Evolutionary conservation across 2,888 invertebrate genomes (phyloP).

Genomic region (Hydraecia micacea): DNA sequence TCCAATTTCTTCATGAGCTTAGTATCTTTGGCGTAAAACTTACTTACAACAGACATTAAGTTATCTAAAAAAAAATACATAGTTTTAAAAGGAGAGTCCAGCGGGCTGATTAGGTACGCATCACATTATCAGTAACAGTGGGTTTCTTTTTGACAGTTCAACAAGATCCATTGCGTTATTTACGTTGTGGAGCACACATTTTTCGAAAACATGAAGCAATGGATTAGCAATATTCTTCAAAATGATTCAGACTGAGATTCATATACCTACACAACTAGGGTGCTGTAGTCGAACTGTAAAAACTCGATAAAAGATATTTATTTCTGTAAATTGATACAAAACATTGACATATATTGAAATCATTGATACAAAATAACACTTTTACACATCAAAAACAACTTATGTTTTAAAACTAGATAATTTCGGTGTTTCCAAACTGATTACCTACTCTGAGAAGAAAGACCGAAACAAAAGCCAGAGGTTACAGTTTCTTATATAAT

Average conservation of each 20-base stretch:
- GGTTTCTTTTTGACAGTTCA: neutral
- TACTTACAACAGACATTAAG: slow-evolving; percentile 79
- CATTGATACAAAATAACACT: neutral
- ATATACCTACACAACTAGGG: neutral
- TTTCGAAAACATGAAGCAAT: neutral
- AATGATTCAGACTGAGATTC: neutral
- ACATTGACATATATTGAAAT: too few species aligned
- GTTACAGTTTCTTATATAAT: too few species aligned
- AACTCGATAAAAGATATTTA: neutral
- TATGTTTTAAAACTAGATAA: neutral
- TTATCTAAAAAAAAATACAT: slow-evolving; percentile 72
- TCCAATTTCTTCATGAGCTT: slow-evolving; percentile 85
- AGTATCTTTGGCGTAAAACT: slow-evolving; percentile 85
- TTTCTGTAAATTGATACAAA: neutral
- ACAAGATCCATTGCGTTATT: neutral
- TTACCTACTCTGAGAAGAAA: neutral
- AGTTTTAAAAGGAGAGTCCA: too few species aligned
- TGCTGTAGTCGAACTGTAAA: neutral
- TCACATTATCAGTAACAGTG: neutral
- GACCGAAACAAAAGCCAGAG: neutral
- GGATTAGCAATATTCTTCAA: neutral
- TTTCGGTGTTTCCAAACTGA: neutral
- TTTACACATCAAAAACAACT: neutral
- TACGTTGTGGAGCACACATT: neutral
- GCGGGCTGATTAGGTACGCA: neutral